Evolutionary conservation across 2,113 vertebrate species (phyloP).

Genomic region (Hoplias malabaricus): DNA sequence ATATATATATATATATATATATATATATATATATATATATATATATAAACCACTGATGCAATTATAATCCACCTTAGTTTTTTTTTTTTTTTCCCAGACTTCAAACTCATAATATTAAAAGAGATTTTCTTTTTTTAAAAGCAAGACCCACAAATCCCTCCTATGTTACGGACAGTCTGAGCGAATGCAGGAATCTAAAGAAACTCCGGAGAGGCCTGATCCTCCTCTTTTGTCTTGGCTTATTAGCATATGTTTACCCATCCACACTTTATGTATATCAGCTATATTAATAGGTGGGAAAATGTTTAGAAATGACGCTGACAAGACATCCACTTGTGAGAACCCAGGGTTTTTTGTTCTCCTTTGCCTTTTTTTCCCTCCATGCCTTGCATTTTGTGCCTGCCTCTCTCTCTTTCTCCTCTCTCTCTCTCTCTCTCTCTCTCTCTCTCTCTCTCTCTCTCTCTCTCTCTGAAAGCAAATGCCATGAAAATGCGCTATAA

Average conservation of each 20-base stretch:
- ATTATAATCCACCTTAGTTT: background rate
- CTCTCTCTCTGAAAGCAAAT: slow-evolving; percentile 56
- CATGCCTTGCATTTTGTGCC: slow-evolving; percentile 3
- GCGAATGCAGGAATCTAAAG: slow-evolving; percentile 38
- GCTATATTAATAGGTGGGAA: slow-evolving; percentile 47
- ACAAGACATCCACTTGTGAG: slow-evolving; percentile 51
- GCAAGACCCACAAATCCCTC: slow-evolving; percentile 7
- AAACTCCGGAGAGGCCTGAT: slow-evolving; percentile 43
- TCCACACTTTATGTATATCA: slow-evolving; percentile 39
- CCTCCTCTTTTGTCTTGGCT: slow-evolving; percentile 36
- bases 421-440: slow-evolving; percentile 34
- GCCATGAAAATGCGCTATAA: slow-evolving; percentile 79
- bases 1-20: too few relatives aligned
- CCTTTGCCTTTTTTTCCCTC: slow-evolving; percentile 36
- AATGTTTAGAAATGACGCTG: slow-evolving; percentile 49
- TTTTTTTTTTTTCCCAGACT: slow-evolving; percentile 6
- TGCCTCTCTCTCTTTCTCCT: slow-evolving; percentile 34
- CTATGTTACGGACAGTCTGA: slow-evolving; percentile 42
- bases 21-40: too few relatives aligned
- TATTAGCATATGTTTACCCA: slow-evolving; percentile 59
- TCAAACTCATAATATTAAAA: slow-evolving; percentile 38
- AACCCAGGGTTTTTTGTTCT: slow-evolving; percentile 33
- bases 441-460: slow-evolving; percentile 1
- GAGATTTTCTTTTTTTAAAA: slow-evolving; percentile 25
- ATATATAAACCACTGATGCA: too few relatives aligned